Base-by-base conservation (phyloP, 2,797 vertebrate genomes). In the Arctocebus calabarensis region DNA sequence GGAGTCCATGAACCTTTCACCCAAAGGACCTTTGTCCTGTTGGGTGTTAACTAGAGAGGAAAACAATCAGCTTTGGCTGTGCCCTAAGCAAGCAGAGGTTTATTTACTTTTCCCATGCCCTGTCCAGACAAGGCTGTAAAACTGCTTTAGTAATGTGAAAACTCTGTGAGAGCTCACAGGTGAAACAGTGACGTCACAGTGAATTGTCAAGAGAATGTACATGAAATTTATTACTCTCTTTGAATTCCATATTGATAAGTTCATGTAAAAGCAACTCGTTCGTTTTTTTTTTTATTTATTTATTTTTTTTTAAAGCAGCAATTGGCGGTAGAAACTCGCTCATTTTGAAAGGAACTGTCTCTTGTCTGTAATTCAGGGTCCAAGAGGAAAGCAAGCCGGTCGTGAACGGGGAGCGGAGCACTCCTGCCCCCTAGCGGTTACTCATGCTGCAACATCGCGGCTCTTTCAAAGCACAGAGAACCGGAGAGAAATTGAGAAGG, bases 371-470 rank as follows among this genome's bases (percentile, higher is more conserved):
- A 48, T 37, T 61, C 66, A 78, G 52, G 57, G 71, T 29, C 5
- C 32, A 8, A 55, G 2, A 11, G 40, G 55, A 73, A n/a, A 82
- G 81, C 68, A 29, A 45, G 27, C 2, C 12, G 43, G 12, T 29
- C 25, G 61, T 27, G 20, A 85, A 40, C 34, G 37, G n/a, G 29
- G n/a, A 66, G 14, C 7, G 48, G 83, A 43, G 59, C 96, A 91
- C 40, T 17, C 66, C 95, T 96, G 97, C 96, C 97, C 92, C 75
- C 97, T 97, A 97, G 96, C 91, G 97, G 95, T 71, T 6, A 11
- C 57, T 93, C 5, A 13, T 25, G 37, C 70, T 86, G 84, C 66
- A 83, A 87, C 32, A 45, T 7, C 52, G 25, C 43, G 52, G 34
- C 75, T 82, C 34, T 73, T 94, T 83, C 16, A 68, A 88, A 78